These are phyloP conservation scores for Cheilosia impressa DNA, from an alignment of 2,888 invertebrate genomes.

Conservation along the genomic window DNA sequence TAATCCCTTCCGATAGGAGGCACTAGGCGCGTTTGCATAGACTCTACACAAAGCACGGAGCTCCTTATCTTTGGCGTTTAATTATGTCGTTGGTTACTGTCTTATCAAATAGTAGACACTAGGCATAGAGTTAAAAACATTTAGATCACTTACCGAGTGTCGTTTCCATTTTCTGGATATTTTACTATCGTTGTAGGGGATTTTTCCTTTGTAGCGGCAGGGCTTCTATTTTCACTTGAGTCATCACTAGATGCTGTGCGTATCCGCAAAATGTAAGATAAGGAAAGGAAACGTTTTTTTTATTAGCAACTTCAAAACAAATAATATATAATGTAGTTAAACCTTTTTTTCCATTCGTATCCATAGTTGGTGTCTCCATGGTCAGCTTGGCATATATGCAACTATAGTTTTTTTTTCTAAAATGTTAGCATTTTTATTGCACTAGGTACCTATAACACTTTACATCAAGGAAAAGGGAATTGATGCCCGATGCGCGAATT, in stretches of 20 bases:
- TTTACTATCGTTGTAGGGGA: conserved; percentile 8
- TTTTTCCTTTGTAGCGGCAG: conserved; percentile 46
- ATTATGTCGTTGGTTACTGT: conserved; percentile 18
- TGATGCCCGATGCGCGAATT: neutral
- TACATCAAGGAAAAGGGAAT: neutral
- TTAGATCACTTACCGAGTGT: conserved; percentile 44
- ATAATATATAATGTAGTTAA: neutral
- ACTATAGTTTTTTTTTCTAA: neutral
- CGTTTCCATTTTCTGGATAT: conserved; percentile 39
- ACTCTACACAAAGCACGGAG: conserved; percentile 7
- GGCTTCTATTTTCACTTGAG: conserved; percentile 20
- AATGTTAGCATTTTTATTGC: neutral
- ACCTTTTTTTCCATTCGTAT: conserved; percentile 44
- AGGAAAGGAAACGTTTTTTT: neutral
- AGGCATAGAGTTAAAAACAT: neutral
- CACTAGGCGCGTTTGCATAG: conserved; percentile 17
- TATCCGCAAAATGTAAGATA: conserved; percentile 2
- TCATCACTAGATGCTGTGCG: conserved; percentile 32
- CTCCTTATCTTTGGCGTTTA: conserved; percentile 37
- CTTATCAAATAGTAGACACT: conserved; percentile 14
- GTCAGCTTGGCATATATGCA: neutral
- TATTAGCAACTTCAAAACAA: neutral
- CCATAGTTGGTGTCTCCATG: conserved; percentile 25
- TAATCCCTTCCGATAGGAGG: conserved; percentile 12
- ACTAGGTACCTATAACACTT: neutral